Base-by-base conservation (phyloP, 2,113 vertebrate genomes). In the Hypocryptadius cinnamomeus region DNA sequence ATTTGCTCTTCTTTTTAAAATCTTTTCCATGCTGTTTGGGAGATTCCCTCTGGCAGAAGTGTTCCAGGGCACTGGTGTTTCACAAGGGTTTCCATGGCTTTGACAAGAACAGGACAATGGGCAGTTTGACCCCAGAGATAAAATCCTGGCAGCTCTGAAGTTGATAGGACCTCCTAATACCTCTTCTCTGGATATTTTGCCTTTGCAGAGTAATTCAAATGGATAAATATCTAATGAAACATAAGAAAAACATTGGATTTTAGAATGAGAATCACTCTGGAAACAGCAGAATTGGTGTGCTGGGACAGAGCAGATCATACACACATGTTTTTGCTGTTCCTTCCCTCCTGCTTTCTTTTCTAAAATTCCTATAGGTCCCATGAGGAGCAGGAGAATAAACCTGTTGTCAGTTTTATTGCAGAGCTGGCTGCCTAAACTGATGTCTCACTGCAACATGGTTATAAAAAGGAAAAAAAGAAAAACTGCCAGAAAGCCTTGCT, bases 371-470 rank as follows among this genome's bases (percentile, higher is more conserved):
- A 95, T 95, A 3, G 91, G 92, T 96, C 95, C 93, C 95, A 65
- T 11, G 95, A 94, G 96, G 70, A 96, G 85, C 61, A 56, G 93
- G 92, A 94, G 90, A 94, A 95, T 94, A 96, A 93, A 94, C 95
- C 93, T 94, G 87, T 96, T 96, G 95, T 95, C 94, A 94, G 91
- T 91, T 96, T 96, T 95, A 95, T 91, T 94, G 94, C 93, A 93
- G 95, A 86, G 90, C 87, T 95, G 92, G 96, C 93, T 95, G 92
- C 94, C 94, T 94, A 95, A 96, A 96, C 92, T 92, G 91, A 95
- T 96, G 93, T 95, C 94, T 95, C 85, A 93, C 89, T 94, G 94
- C 93, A 96, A 94, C 90, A 28, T 78, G 85, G 94, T 95, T 94
- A 89, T 94, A 94, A 95, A 96, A 96, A 86, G 86, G 54, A 79